Conservation (phyloP, 1,140 invertebrate genomes). For the Trichonephila clavipes region DNA sequence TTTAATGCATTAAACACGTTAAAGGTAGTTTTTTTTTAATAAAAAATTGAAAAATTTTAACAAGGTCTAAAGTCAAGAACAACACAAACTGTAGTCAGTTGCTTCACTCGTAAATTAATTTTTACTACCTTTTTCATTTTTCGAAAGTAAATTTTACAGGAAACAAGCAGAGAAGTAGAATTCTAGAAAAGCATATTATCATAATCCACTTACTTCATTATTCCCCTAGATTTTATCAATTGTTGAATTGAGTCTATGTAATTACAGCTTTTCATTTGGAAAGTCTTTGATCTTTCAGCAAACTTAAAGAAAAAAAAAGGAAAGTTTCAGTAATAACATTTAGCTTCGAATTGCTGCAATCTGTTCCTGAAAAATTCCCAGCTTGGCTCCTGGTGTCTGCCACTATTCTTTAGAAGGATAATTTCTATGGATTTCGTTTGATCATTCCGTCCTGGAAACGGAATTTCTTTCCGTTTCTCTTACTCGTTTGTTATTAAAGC, state of each 20-base stretch:
- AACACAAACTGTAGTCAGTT: background rate
- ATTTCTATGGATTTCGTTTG: slow-evolving; percentile 41
- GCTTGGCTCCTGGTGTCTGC: slow-evolving; percentile 26
- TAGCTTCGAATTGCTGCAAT: background rate
- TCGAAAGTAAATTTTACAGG: background rate
- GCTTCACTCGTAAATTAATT: background rate
- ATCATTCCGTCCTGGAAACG: slow-evolving; percentile 29
- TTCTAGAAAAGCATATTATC: background rate
- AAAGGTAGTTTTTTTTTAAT: no score
- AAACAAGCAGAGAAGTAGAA: background rate
- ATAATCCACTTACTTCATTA: background rate
- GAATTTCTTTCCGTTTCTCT: slow-evolving; percentile 34
- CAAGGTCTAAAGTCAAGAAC: no score
- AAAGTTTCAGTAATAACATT: slow-evolving; percentile 30
- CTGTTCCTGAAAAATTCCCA: slow-evolving; percentile 5
- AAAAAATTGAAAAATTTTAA: no score
- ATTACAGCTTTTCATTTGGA: background rate
- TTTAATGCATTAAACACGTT: no score
- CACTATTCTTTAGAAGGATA: slow-evolving; percentile 26
- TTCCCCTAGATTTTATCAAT: background rate
- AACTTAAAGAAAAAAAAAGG: background rate
- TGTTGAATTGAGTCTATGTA: slow-evolving; percentile 11
- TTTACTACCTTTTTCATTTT: background rate
- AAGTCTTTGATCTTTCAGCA: slow-evolving; percentile 3
- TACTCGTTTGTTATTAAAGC: slow-evolving; percentile 37